Conservation (phyloP, 2,888 invertebrate genomes). For the Parascotia fuliginaria region DNA sequence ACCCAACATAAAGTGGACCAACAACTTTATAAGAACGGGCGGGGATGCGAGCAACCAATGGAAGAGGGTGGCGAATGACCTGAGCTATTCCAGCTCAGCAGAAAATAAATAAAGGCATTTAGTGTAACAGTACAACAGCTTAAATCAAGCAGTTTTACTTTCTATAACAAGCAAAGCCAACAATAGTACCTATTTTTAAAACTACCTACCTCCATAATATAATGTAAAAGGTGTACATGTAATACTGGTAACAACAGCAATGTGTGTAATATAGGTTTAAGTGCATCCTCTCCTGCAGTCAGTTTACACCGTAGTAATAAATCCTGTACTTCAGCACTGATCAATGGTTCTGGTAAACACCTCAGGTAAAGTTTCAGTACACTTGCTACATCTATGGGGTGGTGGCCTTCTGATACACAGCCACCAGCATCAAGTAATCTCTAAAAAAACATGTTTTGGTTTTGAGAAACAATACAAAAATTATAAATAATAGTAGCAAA, state of each 20-base stretch:
- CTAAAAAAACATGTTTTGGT: conserved; percentile 60
- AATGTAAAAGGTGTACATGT: conserved; percentile 92
- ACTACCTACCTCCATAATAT: conserved; percentile 89
- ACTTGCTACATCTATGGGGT: conserved; percentile 94
- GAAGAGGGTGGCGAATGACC: too few relatives aligned
- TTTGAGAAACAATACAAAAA: too few relatives aligned
- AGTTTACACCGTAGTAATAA: conserved; percentile 89
- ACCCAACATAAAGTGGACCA: too few relatives aligned
- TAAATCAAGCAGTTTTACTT: too few relatives aligned
- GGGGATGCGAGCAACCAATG: too few relatives aligned
- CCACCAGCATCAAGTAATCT: conserved; percentile 90
- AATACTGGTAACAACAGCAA: conserved; percentile 90
- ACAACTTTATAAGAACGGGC: too few relatives aligned
- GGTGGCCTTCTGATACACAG: conserved; percentile 88
- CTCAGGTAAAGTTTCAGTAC: conserved; percentile 94
- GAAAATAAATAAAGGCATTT: too few relatives aligned
- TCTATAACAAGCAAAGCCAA: not conserved
- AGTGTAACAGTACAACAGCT: too few relatives aligned
- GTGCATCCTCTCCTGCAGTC: conserved; percentile 83
- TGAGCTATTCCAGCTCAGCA: too few relatives aligned
- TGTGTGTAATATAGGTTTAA: conserved; percentile 89
- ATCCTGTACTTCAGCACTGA: conserved; percentile 91
- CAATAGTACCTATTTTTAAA: not conserved
- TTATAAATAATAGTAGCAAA: too few relatives aligned
- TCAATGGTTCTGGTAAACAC: conserved; percentile 93